Conservation (phyloP, 2,797 vertebrate species). For the Falco berigora region DNA sequence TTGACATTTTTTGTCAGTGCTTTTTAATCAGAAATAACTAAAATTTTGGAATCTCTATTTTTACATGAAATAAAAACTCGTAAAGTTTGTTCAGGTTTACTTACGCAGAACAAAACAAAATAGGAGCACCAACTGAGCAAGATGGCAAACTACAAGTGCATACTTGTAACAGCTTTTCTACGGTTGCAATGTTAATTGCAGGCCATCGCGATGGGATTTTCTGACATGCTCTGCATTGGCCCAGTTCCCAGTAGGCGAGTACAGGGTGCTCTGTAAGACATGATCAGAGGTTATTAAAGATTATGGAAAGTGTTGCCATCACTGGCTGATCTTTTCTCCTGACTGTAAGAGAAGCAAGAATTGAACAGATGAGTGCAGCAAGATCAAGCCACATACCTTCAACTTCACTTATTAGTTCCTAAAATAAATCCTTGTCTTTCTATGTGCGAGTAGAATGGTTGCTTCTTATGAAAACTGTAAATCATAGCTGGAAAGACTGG, state of each 20-base stretch:
- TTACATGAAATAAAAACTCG: not conserved
- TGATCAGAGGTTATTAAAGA: not conserved
- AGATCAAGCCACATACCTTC: not conserved
- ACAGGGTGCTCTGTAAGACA: not conserved
- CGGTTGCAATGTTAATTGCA: not conserved
- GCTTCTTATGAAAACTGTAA: not conserved
- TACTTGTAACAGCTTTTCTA: not conserved
- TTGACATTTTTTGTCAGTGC: not conserved
- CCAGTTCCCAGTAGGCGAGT: not conserved
- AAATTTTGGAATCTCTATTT: not conserved
- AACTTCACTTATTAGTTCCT: not conserved
- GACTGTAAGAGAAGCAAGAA: not conserved
- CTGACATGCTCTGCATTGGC: not conserved
- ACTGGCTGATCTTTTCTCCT: not conserved
- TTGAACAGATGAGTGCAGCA: fast-evolving
- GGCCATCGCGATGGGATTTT: not conserved
- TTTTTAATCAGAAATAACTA: not conserved
- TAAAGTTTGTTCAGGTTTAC: not conserved
- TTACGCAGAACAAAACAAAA: not conserved
- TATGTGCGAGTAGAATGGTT: not conserved
- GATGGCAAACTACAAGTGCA: not conserved
- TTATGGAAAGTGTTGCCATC: not conserved
- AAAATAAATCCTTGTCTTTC: not conserved
- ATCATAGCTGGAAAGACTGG: not conserved
- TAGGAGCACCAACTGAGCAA: not conserved